These are phyloP conservation scores for Nephrotoma guestfalica DNA, from an alignment of 2,888 invertebrate species.

Conservation along the genomic window DNA sequence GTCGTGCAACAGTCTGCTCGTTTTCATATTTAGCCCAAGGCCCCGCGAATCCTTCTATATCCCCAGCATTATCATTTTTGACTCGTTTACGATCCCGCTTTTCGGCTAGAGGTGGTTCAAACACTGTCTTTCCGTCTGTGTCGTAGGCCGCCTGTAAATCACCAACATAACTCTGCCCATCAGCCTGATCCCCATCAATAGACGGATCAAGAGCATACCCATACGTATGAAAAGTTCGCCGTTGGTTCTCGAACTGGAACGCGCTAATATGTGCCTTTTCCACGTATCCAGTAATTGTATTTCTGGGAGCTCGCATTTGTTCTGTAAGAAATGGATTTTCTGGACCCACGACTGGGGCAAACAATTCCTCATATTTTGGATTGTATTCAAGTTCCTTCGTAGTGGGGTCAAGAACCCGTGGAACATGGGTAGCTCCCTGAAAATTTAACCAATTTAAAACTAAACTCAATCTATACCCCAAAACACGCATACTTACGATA, in stretches of 20 bases:
- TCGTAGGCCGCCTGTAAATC: constrained; percentile 54
- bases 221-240: constrained; percentile 85
- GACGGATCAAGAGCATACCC: constrained; percentile 94
- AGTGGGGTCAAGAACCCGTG: constrained; percentile 60
- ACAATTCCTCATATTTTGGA: constrained; percentile 89
- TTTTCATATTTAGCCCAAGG: constrained; percentile 95
- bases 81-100: constrained; percentile 55
- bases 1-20: constrained; percentile 77
- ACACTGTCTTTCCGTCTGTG: constrained; percentile 71
- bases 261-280: constrained; percentile 92
- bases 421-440: constrained; percentile 55
- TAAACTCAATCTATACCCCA: background rate
- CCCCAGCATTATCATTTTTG: constrained; percentile 78
- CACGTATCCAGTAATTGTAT: constrained; percentile 86
- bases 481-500: constrained; percentile 39
- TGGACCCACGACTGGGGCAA: constrained; percentile 82
- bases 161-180: constrained; percentile 38
- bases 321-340: constrained; percentile 85
- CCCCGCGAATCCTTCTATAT: constrained; percentile 89
- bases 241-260: constrained; percentile 94
- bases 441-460: constrained; percentile 17
- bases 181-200: constrained; percentile 41
- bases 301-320: constrained; percentile 75
- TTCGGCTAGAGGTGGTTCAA: constrained; percentile 50
- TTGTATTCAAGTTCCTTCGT: constrained; percentile 76